Evolutionary conservation across 2,888 invertebrate species (phyloP), one percentile per base, ranked within the genome.

Genomic region (Agapostemon virescens): DNA sequence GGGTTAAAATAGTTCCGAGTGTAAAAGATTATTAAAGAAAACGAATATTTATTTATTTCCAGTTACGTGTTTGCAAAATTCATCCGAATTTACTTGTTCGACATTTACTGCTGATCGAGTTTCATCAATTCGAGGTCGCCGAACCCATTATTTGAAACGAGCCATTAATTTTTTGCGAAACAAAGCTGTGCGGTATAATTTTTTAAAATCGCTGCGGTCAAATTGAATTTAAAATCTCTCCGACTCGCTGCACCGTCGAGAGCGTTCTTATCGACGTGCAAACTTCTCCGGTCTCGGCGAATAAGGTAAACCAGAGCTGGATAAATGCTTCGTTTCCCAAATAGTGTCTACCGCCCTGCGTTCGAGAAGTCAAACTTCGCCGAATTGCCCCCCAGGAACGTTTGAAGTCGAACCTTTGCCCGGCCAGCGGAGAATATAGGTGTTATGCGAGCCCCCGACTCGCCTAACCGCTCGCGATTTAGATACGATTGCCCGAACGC

Each of bases 371-470:
- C 40, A 66, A 66, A 40, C 67, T 49, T 63, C 23, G 36, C 11
- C 33, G 36, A 11, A 36, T 36, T 20, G 63, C 36, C 20, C 36
- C 26, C 26, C 23, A 5, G 55, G 6, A 20, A 69, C 63, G 68
- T 77, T 70, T 73, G 68, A 77, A 69, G 72, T n/a, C 66, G 72
- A 66, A 40, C 40, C 66, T 40, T 66, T 26, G 26, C 40, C 40
- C 26, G 13, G 23, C 66, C 6, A 40, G 15, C 4, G 26, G 23
- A 26, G 40, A 26, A 66, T 66, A 66, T 23, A 36, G 20, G 13
- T 36, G 20, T 63, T 63, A 63, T 38, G 66, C n/a, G 17, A 7
- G 38, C 5, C 26, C 38, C 11, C 30, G 30, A 20, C 33, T 63
- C 33, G 11, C 11, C n/a, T 63, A 63, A 63, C 11, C 63, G 36